Evolutionary conservation across 1,140 invertebrate genomes (phyloP).

Genomic region (Cydia pomonella): DNA sequence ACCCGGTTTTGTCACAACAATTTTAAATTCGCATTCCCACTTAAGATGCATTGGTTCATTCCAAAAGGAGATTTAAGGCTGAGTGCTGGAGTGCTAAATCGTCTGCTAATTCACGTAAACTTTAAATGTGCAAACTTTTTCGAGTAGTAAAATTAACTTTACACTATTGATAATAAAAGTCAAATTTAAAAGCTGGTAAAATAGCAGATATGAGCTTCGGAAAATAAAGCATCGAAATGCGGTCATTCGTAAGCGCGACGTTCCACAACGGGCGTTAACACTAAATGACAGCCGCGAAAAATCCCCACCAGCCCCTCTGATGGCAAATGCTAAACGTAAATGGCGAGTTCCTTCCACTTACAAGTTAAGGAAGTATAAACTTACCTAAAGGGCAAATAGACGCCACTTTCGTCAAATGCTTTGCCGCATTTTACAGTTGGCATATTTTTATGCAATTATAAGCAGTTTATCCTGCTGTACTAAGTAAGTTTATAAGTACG

Average conservation of each 20-base stretch:
- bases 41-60: conserved; percentile 78
- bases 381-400: conserved; percentile 19
- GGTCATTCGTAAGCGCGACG: conserved; percentile 73
- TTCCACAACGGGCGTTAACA: conserved; percentile 73
- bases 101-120: not conserved
- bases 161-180: not conserved
- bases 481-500: too few species aligned
- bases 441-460: not conserved
- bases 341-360: conserved; percentile 48
- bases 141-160: not conserved
- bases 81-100: conserved; percentile 53
- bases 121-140: not conserved
- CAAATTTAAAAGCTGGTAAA: not conserved
- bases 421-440: not conserved
- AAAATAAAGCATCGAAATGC: conserved; percentile 46
- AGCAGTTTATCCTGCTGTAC: too few species aligned
- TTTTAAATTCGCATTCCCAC: conserved; percentile 66
- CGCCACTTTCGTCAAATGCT: conserved; percentile 38
- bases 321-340: conserved; percentile 68
- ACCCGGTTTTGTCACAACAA: conserved; percentile 39
- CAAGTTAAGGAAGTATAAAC: conserved; percentile 43
- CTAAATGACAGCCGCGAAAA: conserved; percentile 77
- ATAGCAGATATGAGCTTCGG: not conserved
- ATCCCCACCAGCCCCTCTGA: conserved; percentile 63
- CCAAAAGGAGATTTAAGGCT: conserved; percentile 71